Evolutionary conservation across 1,140 invertebrate species (phyloP).

Genomic region (Orchestia grillus): DNA sequence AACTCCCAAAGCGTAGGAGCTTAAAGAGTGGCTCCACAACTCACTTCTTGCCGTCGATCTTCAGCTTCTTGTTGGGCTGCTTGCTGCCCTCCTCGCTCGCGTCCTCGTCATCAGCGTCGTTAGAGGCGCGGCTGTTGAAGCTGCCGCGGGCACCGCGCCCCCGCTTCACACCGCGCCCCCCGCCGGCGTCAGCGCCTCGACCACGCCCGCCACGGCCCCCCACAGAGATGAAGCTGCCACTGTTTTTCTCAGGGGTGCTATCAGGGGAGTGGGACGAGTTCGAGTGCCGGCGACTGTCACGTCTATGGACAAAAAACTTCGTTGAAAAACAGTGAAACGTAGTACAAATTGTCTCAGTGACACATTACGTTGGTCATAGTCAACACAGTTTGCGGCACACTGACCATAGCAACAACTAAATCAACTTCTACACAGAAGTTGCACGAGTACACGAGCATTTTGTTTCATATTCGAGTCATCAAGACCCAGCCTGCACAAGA

Average conservation of each 20-base stretch:
- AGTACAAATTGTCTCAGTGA: no score
- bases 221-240: constrained; percentile 61
- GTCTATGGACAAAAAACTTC: constrained; percentile 9
- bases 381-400: background rate
- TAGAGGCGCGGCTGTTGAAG: constrained; percentile 63
- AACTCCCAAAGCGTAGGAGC: background rate
- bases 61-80: constrained; percentile 75
- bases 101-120: constrained; percentile 69
- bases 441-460: background rate
- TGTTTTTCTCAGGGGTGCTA: constrained; percentile 54
- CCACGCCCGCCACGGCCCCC: constrained; percentile 57
- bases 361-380: background rate
- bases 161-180: constrained; percentile 59
- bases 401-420: background rate
- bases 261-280: constrained; percentile 68
- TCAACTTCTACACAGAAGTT: background rate
- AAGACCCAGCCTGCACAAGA: no score
- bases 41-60: constrained; percentile 72
- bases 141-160: constrained; percentile 13
- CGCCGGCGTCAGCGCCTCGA: constrained; percentile 58
- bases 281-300: constrained; percentile 60
- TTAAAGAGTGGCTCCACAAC: background rate
- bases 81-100: constrained; percentile 70
- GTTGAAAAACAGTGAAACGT: no score
- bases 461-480: background rate